A percentile compares a stretch with the other conserved stretches of the same genome.
These are phyloP conservation scores for Lerema accius DNA, from an alignment of 1,140 invertebrate genomes.

Conservation along the genomic window DNA sequence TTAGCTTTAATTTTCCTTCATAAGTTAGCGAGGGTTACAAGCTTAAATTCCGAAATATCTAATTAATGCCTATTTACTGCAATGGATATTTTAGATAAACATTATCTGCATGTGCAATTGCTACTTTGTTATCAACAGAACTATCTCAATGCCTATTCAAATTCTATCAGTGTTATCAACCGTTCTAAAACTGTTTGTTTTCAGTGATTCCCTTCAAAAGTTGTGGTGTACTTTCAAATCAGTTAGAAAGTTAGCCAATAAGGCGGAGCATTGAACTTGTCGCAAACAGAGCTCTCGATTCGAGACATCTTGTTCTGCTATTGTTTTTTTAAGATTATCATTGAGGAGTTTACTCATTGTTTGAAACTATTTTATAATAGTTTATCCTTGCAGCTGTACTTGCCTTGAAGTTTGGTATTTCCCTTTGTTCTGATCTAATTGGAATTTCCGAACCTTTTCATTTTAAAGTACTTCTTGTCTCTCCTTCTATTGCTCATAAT, in stretches of 20 bases:
- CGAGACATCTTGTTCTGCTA: conserved; percentile 27
- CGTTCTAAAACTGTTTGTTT: conserved; percentile 14
- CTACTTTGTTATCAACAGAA: neutral
- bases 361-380: neutral
- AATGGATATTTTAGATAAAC: too few relatives aligned
- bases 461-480: too few relatives aligned
- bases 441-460: too few relatives aligned
- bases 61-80: too few relatives aligned
- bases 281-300: conserved; percentile 32
- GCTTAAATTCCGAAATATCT: too few relatives aligned
- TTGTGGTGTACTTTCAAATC: conserved; percentile 17
- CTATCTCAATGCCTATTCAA: neutral
- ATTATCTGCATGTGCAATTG: too few relatives aligned
- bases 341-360: conserved; percentile 5
- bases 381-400: too few relatives aligned
- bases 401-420: too few relatives aligned
- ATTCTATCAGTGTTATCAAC: neutral
- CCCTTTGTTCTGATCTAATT: too few relatives aligned
- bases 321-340: conserved; percentile 21
- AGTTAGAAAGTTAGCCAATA: conserved; percentile 21
- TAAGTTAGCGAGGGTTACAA: too few relatives aligned
- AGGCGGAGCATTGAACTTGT: conserved; percentile 21
- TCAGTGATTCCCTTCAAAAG: conserved; percentile 1
- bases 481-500: too few relatives aligned
- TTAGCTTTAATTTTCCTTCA: too few relatives aligned